phyloP scores from a whole-genome alignment of 2,888 invertebrate genomes.

The Agrochola macilenta region DNA sequence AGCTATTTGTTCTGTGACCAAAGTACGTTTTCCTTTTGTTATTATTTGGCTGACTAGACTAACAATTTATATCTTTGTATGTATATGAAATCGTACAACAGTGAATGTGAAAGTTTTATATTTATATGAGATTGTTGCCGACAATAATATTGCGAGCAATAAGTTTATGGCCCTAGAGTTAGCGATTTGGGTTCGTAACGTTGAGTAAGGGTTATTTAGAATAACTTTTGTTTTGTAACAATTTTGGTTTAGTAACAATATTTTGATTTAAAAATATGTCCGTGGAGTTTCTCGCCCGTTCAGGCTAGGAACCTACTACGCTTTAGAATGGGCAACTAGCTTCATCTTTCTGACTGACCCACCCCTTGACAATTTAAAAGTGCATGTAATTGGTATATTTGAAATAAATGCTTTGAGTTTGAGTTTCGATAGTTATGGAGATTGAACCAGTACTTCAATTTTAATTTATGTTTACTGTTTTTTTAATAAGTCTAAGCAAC shows the following conservation, averaged over 20 bases:
- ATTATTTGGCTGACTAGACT: slow-evolving; percentile 29
- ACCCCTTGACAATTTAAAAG: no score
- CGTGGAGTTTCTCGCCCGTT: no score
- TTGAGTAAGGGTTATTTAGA: not conserved
- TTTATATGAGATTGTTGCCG: slow-evolving; percentile 59
- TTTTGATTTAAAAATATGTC: no score
- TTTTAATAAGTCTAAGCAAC: not conserved
- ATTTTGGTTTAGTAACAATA: no score
- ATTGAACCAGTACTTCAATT: not conserved
- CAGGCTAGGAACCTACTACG: no score
- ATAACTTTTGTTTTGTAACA: not conserved
- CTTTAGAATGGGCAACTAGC: no score
- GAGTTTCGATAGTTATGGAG: no score
- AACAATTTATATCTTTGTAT: slow-evolving; percentile 26
- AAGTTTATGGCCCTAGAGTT: slow-evolving; percentile 55
- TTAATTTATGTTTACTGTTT: not conserved
- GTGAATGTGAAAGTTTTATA: slow-evolving; percentile 57
- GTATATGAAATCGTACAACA: slow-evolving; percentile 43
- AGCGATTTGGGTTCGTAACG: slow-evolving; percentile 32
- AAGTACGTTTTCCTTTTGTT: slow-evolving; percentile 46
- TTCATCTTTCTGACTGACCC: no score
- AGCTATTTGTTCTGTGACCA: slow-evolving; percentile 8
- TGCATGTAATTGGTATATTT: no score
- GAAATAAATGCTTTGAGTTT: no score
- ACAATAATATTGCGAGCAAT: slow-evolving; percentile 59